These are phyloP conservation scores for Geophilus truncorum DNA, from an alignment of 2,888 invertebrate species.

Conservation along the genomic window DNA sequence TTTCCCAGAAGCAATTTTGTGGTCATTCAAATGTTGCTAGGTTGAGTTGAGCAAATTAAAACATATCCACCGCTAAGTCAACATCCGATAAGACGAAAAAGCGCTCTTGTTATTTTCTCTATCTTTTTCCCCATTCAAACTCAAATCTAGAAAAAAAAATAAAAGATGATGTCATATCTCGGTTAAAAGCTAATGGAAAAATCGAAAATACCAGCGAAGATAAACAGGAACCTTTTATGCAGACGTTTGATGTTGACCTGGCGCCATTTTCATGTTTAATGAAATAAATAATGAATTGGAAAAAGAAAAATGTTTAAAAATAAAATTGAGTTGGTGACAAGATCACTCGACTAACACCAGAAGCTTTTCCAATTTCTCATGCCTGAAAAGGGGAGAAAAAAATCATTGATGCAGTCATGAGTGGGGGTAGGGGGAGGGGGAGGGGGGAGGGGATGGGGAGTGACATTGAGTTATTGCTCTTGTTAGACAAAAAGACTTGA, in stretches of 20 bases:
- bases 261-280: no score
- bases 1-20: neutral
- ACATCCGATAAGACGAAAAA: neutral
- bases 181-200: constrained; percentile 23
- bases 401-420: neutral
- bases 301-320: no score
- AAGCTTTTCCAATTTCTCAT: constrained; percentile 7
- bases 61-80: neutral
- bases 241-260: no score
- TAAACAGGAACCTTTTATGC: no score
- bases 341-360: neutral
- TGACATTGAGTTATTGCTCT: constrained; percentile 12
- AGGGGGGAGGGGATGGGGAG: neutral
- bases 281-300: no score
- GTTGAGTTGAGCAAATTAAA: neutral
- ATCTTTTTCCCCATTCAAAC: neutral
- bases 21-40: neutral
- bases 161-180: neutral
- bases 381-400: neutral
- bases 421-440: no score
- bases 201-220: no score
- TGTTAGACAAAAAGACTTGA: constrained; percentile 12
- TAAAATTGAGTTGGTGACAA: neutral
- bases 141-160: no score
- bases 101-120: neutral